Conservation (phyloP, 2,113 vertebrate species). For the Oreamnos americanus region DNA sequence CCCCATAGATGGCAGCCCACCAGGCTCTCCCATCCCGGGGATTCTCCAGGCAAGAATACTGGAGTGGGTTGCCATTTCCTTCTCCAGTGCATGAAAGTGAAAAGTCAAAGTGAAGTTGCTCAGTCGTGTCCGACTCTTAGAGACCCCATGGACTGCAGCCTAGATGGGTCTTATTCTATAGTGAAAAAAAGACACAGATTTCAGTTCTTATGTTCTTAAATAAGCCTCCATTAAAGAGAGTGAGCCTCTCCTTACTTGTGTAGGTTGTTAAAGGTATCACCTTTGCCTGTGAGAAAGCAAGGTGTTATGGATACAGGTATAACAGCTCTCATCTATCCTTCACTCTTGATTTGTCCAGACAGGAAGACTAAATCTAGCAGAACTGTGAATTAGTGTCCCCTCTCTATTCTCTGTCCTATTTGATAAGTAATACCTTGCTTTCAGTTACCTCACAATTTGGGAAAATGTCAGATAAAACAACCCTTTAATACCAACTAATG, state of each 20-base stretch:
- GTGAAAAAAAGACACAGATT: neutral
- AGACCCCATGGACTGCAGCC: too few species aligned
- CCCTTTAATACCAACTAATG: slow-evolving; percentile 22
- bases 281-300: rapidly evolving
- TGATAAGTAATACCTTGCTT: neutral
- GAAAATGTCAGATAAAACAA: slow-evolving; percentile 27
- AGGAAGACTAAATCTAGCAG: neutral
- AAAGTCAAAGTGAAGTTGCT: too few species aligned
- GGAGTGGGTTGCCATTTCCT: too few species aligned
- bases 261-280: too few species aligned
- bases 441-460: slow-evolving; percentile 24
- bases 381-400: neutral
- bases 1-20: too few species aligned
- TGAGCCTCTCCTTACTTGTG: neutral
- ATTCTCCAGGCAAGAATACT: too few species aligned
- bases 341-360: neutral
- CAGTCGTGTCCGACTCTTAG: too few species aligned
- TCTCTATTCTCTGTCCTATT: neutral
- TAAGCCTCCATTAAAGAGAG: neutral
- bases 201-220: neutral
- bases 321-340: neutral
- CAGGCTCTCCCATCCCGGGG: too few species aligned
- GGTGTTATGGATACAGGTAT: too few species aligned
- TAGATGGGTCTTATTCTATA: neutral
- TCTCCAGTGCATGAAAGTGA: too few species aligned